These are phyloP conservation scores for Saxicola maurus DNA, from an alignment of 2,797 vertebrate genomes.

Conservation along the genomic window DNA sequence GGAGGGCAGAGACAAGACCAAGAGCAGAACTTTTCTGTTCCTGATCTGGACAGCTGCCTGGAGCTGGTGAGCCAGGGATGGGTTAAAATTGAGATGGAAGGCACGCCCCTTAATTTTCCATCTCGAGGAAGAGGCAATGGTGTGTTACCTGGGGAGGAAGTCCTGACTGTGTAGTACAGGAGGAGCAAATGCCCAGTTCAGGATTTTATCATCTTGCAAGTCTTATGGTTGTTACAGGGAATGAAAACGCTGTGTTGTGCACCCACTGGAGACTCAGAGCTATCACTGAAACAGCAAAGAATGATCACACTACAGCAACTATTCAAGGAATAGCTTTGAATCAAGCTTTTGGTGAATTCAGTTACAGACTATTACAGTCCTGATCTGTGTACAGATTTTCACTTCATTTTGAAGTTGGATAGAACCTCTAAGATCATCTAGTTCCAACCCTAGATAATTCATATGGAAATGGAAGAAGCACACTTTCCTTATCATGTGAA, in stretches of 20 bases:
- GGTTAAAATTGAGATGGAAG: not conserved
- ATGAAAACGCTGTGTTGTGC: not conserved
- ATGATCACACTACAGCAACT: not conserved
- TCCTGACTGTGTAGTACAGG: not conserved
- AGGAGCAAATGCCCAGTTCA: not conserved
- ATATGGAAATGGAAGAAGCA: not conserved
- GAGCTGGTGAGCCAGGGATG: not conserved
- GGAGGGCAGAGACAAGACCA: not conserved
- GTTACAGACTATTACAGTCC: not conserved
- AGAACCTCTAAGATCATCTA: not conserved
- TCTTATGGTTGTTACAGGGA: not conserved
- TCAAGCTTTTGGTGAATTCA: not conserved
- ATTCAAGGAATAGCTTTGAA: not conserved
- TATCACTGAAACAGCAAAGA: not conserved
- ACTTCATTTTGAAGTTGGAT: not conserved
- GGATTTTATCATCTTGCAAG: not conserved
- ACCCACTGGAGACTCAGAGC: not conserved
- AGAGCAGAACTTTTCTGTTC: not conserved
- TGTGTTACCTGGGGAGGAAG: not conserved
- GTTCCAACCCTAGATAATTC: not conserved
- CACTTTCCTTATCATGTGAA: not conserved
- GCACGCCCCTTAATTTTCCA: not conserved
- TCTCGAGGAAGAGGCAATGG: not conserved
- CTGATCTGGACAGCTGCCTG: not conserved
- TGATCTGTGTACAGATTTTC: not conserved